Percentiles rank a stretch among this genome's conserved stretches.
These are phyloP conservation scores for Podarcis muralis DNA, from an alignment of 2,113 vertebrate species.

Conservation along the genomic window DNA sequence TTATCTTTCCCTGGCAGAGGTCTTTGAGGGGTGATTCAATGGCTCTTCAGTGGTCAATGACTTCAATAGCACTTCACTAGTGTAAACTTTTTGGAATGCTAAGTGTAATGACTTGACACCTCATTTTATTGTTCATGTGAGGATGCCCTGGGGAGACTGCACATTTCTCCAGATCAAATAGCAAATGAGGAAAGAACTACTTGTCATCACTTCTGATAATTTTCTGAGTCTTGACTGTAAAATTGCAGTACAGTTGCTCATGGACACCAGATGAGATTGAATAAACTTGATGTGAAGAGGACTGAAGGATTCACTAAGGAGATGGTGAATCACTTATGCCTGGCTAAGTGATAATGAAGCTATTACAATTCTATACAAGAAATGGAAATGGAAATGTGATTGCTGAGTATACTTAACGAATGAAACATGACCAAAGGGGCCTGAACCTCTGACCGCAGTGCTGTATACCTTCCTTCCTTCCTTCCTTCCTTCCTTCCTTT, in stretches of 20 bases:
- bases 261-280: constrained; percentile 4
- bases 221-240: constrained; percentile 5
- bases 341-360: not conserved
- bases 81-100: constrained; percentile 2
- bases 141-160: not conserved
- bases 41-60: not conserved
- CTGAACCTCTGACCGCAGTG: not conserved
- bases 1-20: not conserved
- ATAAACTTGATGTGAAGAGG: constrained; percentile 9
- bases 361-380: not conserved
- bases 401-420: not conserved
- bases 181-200: not conserved
- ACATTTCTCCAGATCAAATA: constrained; percentile 7
- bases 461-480: not conserved
- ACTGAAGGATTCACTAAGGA: not conserved
- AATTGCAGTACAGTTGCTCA: not conserved
- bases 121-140: not conserved
- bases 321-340: not conserved
- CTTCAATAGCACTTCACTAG: constrained; percentile 9
- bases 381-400: constrained; percentile 4
- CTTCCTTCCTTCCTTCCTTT: not conserved
- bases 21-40: not conserved
- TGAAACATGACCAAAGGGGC: not conserved
- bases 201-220: constrained; percentile 13
- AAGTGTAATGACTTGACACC: not conserved